Conservation (phyloP, 2,797 vertebrate genomes). For the Oreonectes daqikongensis region DNA sequence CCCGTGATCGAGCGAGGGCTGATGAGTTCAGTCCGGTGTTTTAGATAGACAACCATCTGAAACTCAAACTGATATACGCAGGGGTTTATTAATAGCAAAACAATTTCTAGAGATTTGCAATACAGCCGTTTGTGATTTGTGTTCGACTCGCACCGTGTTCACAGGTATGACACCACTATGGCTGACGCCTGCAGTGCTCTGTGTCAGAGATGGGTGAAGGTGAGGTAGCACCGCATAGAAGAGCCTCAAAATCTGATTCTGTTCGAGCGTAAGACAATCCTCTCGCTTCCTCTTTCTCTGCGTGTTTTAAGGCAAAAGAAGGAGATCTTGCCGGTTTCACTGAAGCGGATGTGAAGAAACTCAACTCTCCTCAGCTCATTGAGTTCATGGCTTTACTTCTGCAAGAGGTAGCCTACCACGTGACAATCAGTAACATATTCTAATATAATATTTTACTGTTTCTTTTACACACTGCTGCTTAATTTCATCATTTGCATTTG, state of each 20-base stretch:
- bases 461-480: too few species aligned
- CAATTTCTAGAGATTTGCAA: too few species aligned
- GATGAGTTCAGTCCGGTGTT: too few species aligned
- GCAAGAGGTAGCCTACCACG: conserved; percentile 85
- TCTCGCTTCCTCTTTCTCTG: not conserved
- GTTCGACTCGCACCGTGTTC: conserved; percentile 44
- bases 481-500: too few species aligned
- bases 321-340: conserved; percentile 81
- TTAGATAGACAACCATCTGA: too few species aligned
- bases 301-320: conserved; percentile 79
- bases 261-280: not conserved
- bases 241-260: not conserved
- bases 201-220: conserved; percentile 86
- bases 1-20: too few species aligned
- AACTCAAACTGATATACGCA: too few species aligned
- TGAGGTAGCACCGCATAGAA: conserved; percentile 54
- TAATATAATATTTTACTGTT: too few species aligned
- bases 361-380: conserved; percentile 90
- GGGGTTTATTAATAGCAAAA: too few species aligned
- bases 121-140: not conserved
- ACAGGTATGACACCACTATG: conserved; percentile 90
- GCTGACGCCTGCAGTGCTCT: conserved; percentile 86
- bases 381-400: conserved; percentile 90
- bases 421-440: not conserved
- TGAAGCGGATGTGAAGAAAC: conserved; percentile 77